Base-by-base conservation (phyloP, 2,797 vertebrate genomes). In the Thunnus albacares region DNA sequence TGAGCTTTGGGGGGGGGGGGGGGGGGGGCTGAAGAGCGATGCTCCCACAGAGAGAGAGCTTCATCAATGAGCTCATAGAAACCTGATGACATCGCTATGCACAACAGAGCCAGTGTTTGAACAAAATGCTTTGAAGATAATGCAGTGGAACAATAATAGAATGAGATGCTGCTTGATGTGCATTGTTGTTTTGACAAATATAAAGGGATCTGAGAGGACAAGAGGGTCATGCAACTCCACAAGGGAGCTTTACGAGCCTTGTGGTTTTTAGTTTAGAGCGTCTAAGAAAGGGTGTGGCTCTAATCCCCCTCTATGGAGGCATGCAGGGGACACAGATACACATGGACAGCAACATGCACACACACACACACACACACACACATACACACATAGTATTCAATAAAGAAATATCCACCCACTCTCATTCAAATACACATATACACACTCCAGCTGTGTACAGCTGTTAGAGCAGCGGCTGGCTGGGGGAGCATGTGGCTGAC, bases 401-500 rank as follows among this genome's bases (percentile, higher is more conserved):
- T 65, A 38, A 33, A 75, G 49, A 77, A 64, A 81, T 62, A 69
- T 53, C 28, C 71, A 80, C 59, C 55, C 26, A 68, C 56, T 64
- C 49, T 63, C 18, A 63, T 45, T 70, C 53, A 71, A 60, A 59
- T 55, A 33, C 55, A 62, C 69, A 63, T 43, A 75, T 38, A 75
- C 65, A 82, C 51, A 61, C 47, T 74, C 73, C 69, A 87, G 79
- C 76, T 89, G 85, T 30, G 61, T 69, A 45, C 72, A 88, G 74
- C 67, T 85, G 84, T 77, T 86, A n/a, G 63, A 67, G 47, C 20
- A 18, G 70, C 15, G 65, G 47, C 71, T 74, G 52, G 72, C 65
- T 80, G 64, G 26, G 57, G 35, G 72, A 81, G 85, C 94, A 94
- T 93, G 89, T 94, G 94, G 82, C 69, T 79, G 72, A 82, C 93